phyloP scores from a whole-genome alignment of 2,113 vertebrate species.

The Mesitornis unicolor region DNA sequence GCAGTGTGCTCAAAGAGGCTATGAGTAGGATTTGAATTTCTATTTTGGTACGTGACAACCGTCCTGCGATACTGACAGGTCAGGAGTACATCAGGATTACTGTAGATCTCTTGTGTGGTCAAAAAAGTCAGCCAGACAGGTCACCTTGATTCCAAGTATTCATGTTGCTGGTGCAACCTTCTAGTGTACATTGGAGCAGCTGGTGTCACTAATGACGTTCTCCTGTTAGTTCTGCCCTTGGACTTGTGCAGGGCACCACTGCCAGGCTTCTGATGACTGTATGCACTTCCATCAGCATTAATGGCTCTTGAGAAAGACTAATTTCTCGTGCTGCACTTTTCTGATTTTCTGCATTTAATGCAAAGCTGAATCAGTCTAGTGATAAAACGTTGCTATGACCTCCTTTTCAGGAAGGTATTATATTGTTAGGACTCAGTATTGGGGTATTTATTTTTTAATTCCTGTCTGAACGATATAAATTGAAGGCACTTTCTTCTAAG shows the following conservation, averaged over 20 bases:
- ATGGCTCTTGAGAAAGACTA: background rate
- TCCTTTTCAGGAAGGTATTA: background rate
- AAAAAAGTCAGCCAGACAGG: background rate
- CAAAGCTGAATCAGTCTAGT: background rate
- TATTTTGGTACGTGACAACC: background rate
- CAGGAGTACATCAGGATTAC: background rate
- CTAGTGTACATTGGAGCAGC: background rate
- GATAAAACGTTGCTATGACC: background rate
- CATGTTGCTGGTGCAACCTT: background rate
- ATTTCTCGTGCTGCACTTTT: background rate
- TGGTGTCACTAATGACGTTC: background rate
- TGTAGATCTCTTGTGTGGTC: too few species aligned
- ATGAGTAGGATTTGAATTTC: background rate
- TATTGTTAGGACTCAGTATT: constrained; percentile 14
- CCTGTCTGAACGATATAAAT: background rate
- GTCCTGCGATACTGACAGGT: background rate
- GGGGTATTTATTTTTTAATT: constrained; percentile 17
- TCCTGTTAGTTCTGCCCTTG: background rate
- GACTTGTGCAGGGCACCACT: background rate
- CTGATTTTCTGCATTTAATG: background rate
- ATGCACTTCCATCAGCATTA: background rate
- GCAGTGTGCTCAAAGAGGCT: background rate
- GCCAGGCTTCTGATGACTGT: background rate
- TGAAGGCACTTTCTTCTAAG: background rate
- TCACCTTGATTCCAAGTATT: background rate